Evolutionary conservation across 2,113 vertebrate genomes (phyloP).

Genomic region (Colaptes auratus): DNA sequence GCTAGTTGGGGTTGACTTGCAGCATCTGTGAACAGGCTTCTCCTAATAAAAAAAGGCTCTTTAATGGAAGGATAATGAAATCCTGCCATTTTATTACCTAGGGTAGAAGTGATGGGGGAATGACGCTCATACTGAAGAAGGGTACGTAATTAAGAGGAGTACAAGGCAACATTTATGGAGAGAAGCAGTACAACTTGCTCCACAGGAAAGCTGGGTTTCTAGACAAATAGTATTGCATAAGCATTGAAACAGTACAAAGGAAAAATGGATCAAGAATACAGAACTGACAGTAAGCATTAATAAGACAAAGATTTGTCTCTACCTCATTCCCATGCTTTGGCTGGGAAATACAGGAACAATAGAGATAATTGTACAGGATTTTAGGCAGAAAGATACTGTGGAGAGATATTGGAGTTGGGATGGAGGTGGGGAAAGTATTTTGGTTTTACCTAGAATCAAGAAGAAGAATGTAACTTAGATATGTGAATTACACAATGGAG

Average conservation of each 20-base stretch:
- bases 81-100: background rate
- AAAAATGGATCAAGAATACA: background rate
- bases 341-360: background rate
- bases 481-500: background rate
- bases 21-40: conserved; percentile 50
- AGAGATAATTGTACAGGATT: background rate
- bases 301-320: background rate
- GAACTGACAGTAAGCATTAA: background rate
- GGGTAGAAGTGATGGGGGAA: background rate
- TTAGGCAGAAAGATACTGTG: background rate
- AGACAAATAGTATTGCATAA: conserved; percentile 5
- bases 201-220: background rate
- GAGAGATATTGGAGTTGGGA: background rate
- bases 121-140: background rate
- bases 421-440: background rate
- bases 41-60: conserved; percentile 14
- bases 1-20: conserved; percentile 31
- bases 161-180: background rate
- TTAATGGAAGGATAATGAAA: conserved; percentile 14
- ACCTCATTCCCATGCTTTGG: background rate
- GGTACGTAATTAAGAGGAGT: background rate
- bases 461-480: background rate
- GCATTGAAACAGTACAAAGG: background rate
- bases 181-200: background rate
- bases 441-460: background rate